Conservation (phyloP, 2,888 invertebrate genomes). For the Thymelicus sylvestris region DNA sequence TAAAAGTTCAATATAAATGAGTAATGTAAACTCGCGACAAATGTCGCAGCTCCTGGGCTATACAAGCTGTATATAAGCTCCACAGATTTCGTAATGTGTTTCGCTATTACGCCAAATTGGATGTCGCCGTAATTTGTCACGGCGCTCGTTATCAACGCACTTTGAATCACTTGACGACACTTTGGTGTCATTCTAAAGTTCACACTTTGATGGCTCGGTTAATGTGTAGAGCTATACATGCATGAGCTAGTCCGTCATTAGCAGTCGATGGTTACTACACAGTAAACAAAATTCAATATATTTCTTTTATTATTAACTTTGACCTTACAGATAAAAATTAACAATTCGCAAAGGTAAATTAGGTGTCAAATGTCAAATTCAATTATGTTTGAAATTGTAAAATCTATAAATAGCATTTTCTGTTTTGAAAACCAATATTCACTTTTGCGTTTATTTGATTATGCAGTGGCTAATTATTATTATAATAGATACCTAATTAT, state of each 20-base stretch:
- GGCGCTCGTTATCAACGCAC: conserved; percentile 29
- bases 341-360: too few relatives aligned
- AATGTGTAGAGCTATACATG: conserved; percentile 23
- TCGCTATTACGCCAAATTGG: conserved; percentile 27
- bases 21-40: not conserved
- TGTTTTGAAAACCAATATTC: too few relatives aligned
- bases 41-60: not conserved
- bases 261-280: not conserved
- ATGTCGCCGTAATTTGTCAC: conserved; percentile 31
- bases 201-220: conserved; percentile 32
- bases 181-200: conserved; percentile 32
- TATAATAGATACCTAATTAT: too few relatives aligned
- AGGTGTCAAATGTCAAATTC: too few relatives aligned
- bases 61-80: not conserved
- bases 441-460: too few relatives aligned
- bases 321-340: too few relatives aligned
- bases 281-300: too few relatives aligned
- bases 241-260: conserved; percentile 2
- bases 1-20: too few relatives aligned
- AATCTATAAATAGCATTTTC: too few relatives aligned
- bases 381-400: too few relatives aligned
- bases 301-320: too few relatives aligned
- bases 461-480: too few relatives aligned
- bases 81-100: conserved; percentile 25
- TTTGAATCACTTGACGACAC: conserved; percentile 34